Conservation (phyloP, 2,888 invertebrate species). For the Melanostoma mellinum region DNA sequence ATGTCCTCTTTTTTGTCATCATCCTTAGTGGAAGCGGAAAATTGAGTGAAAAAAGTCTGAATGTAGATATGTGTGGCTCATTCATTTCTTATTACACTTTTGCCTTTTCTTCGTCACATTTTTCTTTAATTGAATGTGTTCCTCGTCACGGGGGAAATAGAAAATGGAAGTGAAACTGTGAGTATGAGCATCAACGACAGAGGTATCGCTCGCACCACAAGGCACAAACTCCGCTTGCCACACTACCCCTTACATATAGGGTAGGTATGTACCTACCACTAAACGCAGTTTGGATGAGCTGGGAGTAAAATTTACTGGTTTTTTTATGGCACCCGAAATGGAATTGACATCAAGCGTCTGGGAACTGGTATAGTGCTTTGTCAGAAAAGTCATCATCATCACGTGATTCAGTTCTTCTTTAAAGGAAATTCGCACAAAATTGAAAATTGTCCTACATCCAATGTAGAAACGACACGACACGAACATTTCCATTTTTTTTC, state of each 20-base stretch:
- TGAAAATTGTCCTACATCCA: slow-evolving; percentile 46
- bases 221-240: not conserved
- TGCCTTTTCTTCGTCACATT: not conserved
- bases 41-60: slow-evolving; percentile 46
- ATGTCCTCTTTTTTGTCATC: slow-evolving; percentile 17
- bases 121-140: slow-evolving; percentile 44
- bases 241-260: slow-evolving; percentile 4
- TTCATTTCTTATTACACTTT: slow-evolving; percentile 51
- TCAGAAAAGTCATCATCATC: slow-evolving; percentile 50
- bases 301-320: slow-evolving; percentile 39
- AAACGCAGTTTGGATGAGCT: slow-evolving; percentile 23
- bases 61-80: slow-evolving; percentile 46
- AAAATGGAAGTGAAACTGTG: slow-evolving; percentile 21
- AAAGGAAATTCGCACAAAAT: slow-evolving; percentile 57
- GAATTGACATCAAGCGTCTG: slow-evolving; percentile 38
- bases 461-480: not conserved
- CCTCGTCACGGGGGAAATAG: slow-evolving; percentile 5
- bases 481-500: not conserved
- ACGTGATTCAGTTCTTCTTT: slow-evolving; percentile 45
- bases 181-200: slow-evolving; percentile 36
- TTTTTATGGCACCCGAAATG: slow-evolving; percentile 44
- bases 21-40: slow-evolving; percentile 24
- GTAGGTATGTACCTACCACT: no score
- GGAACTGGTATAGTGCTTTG: not conserved
- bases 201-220: slow-evolving; percentile 12